Conservation (phyloP, 1,140 invertebrate genomes). For the Harlomillsia oculata region DNA sequence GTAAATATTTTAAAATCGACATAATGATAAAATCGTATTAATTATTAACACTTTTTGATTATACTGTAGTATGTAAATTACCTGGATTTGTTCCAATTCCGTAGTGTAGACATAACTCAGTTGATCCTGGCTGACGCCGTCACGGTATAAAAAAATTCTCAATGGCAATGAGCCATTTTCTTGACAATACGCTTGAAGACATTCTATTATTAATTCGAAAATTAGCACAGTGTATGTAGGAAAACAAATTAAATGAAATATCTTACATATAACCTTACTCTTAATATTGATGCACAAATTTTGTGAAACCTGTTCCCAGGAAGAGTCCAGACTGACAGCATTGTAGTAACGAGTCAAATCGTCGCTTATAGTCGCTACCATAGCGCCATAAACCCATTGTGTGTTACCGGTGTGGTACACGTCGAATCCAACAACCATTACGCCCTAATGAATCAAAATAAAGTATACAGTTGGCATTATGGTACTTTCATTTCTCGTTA, state of each 20-base stretch:
- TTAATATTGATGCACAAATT: conserved; percentile 52
- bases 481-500: no score
- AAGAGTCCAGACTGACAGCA: conserved; percentile 19
- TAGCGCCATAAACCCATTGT: conserved; percentile 55
- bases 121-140: conserved; percentile 80
- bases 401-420: conserved; percentile 59
- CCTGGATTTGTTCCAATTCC: conserved; percentile 23
- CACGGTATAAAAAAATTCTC: conserved; percentile 60
- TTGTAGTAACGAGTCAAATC: conserved; percentile 20
- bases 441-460: no score
- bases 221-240: neutral
- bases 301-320: conserved; percentile 37
- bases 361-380: conserved; percentile 49
- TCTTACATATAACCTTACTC: conserved; percentile 36
- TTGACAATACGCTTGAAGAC: conserved; percentile 44
- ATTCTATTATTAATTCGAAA: conserved; percentile 39
- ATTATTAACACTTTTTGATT: neutral
- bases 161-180: conserved; percentile 41
- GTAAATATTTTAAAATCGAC: conserved; percentile 1
- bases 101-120: conserved; percentile 40
- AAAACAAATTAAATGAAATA: neutral
- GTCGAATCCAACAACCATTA: conserved; percentile 82
- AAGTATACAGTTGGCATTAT: no score
- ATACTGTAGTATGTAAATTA: no score
- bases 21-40: neutral